A percentile compares a stretch with the other conserved stretches of the same genome.
Conservation (phyloP, 2,113 vertebrate species). For the Cryptotis parvus region DNA sequence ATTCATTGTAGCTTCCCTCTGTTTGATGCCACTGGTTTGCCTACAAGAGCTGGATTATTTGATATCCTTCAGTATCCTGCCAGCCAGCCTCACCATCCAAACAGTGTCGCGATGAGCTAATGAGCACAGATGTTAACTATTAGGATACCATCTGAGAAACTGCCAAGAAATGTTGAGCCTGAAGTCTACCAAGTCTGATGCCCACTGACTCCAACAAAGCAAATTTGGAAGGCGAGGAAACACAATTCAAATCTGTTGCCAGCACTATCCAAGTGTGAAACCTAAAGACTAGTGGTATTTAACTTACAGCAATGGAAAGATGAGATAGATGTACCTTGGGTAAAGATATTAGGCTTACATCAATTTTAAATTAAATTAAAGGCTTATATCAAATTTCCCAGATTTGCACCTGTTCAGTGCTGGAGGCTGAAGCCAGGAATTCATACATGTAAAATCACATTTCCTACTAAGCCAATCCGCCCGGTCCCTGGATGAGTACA, state of each 20-base stretch:
- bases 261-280: not conserved
- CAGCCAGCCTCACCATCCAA: not conserved
- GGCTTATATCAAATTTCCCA: not conserved
- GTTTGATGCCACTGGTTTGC: constrained; percentile 3
- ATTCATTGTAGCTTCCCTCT: constrained; percentile 20
- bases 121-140: not conserved
- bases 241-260: not conserved
- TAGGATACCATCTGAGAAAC: not conserved
- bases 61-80: not conserved
- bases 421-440: too few relatives aligned
- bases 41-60: not conserved
- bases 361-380: too few relatives aligned
- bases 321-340: not conserved
- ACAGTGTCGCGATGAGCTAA: not conserved
- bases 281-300: not conserved
- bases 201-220: not conserved
- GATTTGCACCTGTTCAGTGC: not conserved
- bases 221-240: not conserved
- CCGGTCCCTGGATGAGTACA: too few relatives aligned
- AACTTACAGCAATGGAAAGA: not conserved
- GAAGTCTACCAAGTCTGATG: not conserved
- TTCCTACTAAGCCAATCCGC: too few relatives aligned
- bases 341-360: not conserved
- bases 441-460: too few relatives aligned
- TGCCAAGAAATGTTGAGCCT: not conserved